Conservation (phyloP, 2,113 vertebrate species). For the Brienomyrus longianalis region DNA sequence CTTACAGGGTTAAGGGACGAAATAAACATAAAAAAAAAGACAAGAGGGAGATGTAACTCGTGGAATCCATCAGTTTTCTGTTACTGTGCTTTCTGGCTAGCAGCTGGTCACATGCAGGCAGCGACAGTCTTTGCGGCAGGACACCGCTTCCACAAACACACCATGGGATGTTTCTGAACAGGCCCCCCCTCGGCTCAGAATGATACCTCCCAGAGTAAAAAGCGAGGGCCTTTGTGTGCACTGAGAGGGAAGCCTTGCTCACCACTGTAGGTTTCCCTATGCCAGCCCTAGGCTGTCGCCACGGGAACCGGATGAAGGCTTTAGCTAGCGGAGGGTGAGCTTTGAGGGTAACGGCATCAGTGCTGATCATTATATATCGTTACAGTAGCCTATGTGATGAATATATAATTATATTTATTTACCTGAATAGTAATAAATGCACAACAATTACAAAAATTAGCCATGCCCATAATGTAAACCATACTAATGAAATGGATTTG, state of each 20-base stretch:
- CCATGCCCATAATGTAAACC: background rate
- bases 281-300: background rate
- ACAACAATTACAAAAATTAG: background rate
- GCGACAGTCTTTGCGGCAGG: background rate
- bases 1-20: background rate
- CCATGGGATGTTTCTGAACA: background rate
- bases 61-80: background rate
- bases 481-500: background rate
- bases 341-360: background rate
- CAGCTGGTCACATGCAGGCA: background rate
- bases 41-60: background rate
- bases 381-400: background rate
- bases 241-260: background rate
- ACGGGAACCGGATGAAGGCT: background rate
- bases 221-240: background rate
- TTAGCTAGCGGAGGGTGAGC: background rate
- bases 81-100: background rate
- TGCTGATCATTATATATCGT: background rate
- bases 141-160: background rate
- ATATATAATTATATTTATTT: background rate
- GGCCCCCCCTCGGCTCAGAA: background rate
- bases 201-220: background rate
- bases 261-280: background rate
- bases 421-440: background rate
- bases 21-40: background rate